These are phyloP conservation scores for Diplodus sargus DNA, from an alignment of 2,797 vertebrate genomes.

Conservation along the genomic window DNA sequence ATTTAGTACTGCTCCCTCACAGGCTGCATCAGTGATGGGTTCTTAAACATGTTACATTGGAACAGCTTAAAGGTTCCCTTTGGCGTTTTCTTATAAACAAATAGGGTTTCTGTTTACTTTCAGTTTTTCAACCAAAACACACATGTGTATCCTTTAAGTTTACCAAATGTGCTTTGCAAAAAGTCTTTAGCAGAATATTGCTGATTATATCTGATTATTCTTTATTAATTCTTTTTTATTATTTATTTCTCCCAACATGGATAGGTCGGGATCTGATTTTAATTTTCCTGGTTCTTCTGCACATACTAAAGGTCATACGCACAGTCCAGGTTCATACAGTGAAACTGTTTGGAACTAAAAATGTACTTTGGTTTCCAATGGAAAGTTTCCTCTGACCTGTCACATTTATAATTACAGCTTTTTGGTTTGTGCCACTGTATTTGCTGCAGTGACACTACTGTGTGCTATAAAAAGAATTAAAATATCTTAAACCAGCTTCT, in stretches of 20 bases:
- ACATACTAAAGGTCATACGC: no score
- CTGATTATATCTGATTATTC: neutral
- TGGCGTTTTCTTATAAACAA: neutral
- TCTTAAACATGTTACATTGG: neutral
- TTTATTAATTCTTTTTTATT: neutral
- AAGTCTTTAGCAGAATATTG: neutral
- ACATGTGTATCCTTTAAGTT: neutral
- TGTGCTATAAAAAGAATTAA: no score
- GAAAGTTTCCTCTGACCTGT: no score
- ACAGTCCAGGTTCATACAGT: no score
- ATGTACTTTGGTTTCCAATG: no score
- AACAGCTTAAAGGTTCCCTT: neutral
- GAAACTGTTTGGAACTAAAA: no score
- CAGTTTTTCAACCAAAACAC: conserved; percentile 2
- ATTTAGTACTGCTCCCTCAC: neutral
- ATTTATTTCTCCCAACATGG: neutral
- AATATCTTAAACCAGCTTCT: no score
- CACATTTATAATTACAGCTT: no score
- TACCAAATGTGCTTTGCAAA: neutral
- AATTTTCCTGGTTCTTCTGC: no score
- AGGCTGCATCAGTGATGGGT: neutral
- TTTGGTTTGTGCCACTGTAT: no score
- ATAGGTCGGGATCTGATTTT: no score
- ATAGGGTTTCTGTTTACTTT: conserved; percentile 1
- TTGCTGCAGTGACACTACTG: no score